Evolutionary conservation across 2,113 vertebrate genomes (phyloP), one percentile per base, ranked within the genome.

Genomic region (Callionymus lyra): DNA sequence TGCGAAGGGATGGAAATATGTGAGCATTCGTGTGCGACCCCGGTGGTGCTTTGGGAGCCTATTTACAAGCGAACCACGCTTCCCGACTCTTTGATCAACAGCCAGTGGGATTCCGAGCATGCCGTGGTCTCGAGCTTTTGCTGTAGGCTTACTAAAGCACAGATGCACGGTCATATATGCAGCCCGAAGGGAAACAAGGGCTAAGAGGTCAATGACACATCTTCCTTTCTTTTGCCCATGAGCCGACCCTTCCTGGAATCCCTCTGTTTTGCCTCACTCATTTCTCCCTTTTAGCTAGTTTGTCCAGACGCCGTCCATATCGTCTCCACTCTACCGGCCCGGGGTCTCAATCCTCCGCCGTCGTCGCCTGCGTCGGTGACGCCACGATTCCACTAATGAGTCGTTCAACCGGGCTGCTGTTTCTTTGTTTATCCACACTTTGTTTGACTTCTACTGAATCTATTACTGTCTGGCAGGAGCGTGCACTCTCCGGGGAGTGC

Each of bases 21-120:
- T 51, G 61, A 59, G 49, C 35, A 54, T 56, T 39, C 0, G 27
- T 65, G 45, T 38, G 34, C 46, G 65, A 77, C 62, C 52, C 60
- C 34, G n/a, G 2, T 37, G 38, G 45, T 47, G 49, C 53, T 31
- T 27, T 31, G 63, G 69, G 38, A 78, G 21, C 48, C 35, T 33
- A 76, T 77, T 70, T 64, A 60, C 35, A 79, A 48, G 65, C 65
- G 34, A 55, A 50, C 54, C 69, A 74, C 34, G 53, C 65, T 70
- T n/a, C 50, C 43, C 35, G 53, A 54, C 43, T 50, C 69, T 77
- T 76, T 79, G 73, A 80, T 75, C 63, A 58, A 44, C 52, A 62
- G 65, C 63, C 71, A 53, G 64, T 45, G 55, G 64, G 71, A 65
- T 77, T 72, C 68, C 39, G 41, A 63, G 68, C 69, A 76, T 60